Evolutionary conservation across 2,888 invertebrate genomes (phyloP), one percentile per base, ranked within the genome.

Genomic region (Boloria selene): DNA sequence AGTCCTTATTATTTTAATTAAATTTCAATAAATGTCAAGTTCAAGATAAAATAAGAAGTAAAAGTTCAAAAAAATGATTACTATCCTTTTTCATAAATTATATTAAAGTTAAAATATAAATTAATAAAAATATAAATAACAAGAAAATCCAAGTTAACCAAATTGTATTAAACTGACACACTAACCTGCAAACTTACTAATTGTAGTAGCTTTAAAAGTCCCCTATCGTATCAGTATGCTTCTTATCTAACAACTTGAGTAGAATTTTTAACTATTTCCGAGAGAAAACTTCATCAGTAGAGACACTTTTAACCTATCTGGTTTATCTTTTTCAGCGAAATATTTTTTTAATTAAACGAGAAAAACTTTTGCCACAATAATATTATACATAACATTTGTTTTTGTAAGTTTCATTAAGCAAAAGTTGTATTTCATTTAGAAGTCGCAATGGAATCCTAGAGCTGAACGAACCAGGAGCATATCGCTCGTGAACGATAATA

Each of bases 141-240:
- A 16, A 54, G n/a, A 51, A 49, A n/a, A 38, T 38, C 10, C 31
- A 38, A 38, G 31, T 38, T 10, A 38, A 38, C 31, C 31, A 59
- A 42, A 61, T 68, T 64, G 51, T 49, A 45, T 53, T 44, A 22
- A 60, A 70, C 58, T 68, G 72, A 72, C 72, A 70, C 65, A 72
- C 64, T 73, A 72, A 73, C 67, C 71, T 71, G 67, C 63, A 67
- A 72, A 60, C 70, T 61, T 65, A 65, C 69, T 73, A 75, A 73
- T 73, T 74, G 73, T 72, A 74, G 73, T 67, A 71, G 67, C 72
- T 52, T 54, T 69, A 72, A 73, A 74, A 69, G 64, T 70, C 64
- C 63, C 67, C 68, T 70, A 70, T 70, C 69, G 47, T 60, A 38
- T 55, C 51, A 52, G 52, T 45, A 56, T n/a, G 50, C 61, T 47